Percentiles rank a stretch among this genome's conserved stretches.
phyloP scores from a whole-genome alignment of 2,113 vertebrate genomes.

The Bambusicola thoracicus region DNA sequence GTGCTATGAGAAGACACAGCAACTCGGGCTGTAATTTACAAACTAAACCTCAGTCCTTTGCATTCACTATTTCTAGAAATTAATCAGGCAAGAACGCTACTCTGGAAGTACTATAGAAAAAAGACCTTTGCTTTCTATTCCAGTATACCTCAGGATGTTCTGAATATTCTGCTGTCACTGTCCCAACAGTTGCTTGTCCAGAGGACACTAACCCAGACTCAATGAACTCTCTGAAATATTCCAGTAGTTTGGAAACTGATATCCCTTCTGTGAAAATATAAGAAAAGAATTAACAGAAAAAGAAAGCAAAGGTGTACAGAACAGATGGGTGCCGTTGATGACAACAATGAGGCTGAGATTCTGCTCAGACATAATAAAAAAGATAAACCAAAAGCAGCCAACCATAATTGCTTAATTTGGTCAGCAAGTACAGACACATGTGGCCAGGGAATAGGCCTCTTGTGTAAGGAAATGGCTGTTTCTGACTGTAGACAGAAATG shows the following conservation, averaged over 20 bases:
- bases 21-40: neutral
- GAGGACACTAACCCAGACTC: neutral
- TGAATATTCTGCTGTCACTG: neutral
- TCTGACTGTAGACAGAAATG: neutral
- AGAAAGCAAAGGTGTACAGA: neutral
- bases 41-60: fast-evolving
- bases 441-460: neutral
- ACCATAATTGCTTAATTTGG: neutral
- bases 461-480: neutral
- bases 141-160: neutral
- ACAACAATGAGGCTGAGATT: neutral
- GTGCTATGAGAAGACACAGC: neutral
- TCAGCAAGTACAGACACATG: neutral
- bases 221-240: neutral
- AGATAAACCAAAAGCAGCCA: neutral
- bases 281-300: neutral
- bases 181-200: neutral
- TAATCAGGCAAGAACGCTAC: neutral
- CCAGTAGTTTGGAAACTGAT: neutral
- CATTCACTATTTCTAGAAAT: neutral
- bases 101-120: neutral
- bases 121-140: neutral
- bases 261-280: neutral
- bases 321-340: neutral
- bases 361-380: neutral